Conservation (phyloP, 2,113 vertebrate species). For the Campylomormyrus tamandua region DNA sequence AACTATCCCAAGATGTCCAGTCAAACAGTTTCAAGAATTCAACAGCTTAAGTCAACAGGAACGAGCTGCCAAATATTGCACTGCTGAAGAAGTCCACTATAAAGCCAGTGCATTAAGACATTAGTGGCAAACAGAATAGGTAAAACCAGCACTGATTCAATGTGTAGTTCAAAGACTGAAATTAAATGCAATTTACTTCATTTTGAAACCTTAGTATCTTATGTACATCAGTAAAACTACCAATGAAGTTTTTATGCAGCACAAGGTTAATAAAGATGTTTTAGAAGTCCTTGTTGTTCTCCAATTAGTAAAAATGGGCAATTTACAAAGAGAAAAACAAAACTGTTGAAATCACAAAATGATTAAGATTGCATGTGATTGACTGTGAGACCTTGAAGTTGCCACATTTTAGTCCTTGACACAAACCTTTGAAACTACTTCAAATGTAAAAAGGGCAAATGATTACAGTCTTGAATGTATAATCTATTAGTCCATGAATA, state of each 20-base stretch:
- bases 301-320: neutral
- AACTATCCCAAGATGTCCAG: neutral
- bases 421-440: neutral
- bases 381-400: neutral
- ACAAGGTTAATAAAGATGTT: neutral
- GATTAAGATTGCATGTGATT: neutral
- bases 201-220: neutral
- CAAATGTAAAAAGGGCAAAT: neutral
- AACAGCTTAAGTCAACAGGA: neutral
- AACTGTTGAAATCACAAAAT: neutral
- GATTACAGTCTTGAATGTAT: neutral
- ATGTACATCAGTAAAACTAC: neutral
- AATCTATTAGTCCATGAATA: neutral
- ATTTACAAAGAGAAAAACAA: neutral
- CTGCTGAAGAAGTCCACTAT: neutral
- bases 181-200: neutral
- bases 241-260: neutral
- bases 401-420: neutral
- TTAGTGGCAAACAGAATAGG: neutral
- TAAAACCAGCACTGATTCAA: neutral
- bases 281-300: neutral
- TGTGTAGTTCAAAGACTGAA: neutral
- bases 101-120: neutral
- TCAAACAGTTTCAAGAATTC: neutral
- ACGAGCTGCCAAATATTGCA: neutral